Conservation (phyloP, 2,888 invertebrate genomes). For the Patella depressa region DNA sequence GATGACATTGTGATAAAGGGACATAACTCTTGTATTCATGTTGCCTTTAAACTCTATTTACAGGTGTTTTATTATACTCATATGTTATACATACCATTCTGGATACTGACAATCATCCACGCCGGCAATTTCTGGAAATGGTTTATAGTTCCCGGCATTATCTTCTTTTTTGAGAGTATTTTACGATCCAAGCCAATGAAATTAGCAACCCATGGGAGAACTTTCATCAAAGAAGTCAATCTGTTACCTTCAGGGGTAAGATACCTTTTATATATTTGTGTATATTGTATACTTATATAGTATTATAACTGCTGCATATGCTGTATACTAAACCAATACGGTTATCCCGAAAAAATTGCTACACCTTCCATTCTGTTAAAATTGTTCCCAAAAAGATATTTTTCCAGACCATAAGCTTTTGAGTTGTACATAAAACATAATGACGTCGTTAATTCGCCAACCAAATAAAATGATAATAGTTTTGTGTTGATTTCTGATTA, state of each 20-base stretch:
- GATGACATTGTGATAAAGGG: not conserved
- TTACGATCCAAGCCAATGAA: conserved; percentile 33
- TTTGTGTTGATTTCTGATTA: too few species aligned
- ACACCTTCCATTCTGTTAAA: too few species aligned
- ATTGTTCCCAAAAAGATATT: too few species aligned
- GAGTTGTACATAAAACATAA: too few species aligned
- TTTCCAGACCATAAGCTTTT: too few species aligned
- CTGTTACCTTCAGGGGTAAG: conserved; percentile 87
- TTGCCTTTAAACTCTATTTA: conserved; percentile 16
- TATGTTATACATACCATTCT: conserved; percentile 87
- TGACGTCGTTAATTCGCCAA: too few species aligned
- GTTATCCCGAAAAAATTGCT: too few species aligned
- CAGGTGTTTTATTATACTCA: conserved; percentile 96
- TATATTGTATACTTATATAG: too few species aligned
- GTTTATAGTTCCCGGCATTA: conserved; percentile 86
- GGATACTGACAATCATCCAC: conserved; percentile 86
- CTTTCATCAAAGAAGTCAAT: conserved; percentile 89
- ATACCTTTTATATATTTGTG: too few species aligned
- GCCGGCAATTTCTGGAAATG: conserved; percentile 96
- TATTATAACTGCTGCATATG: too few species aligned
- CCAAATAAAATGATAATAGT: too few species aligned
- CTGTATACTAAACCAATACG: too few species aligned
- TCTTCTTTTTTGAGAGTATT: conserved; percentile 85
- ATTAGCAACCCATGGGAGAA: conserved; percentile 63
- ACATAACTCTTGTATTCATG: not conserved